Conservation (phyloP, 2,797 vertebrate species). For the Tamandua tetradactyla region DNA sequence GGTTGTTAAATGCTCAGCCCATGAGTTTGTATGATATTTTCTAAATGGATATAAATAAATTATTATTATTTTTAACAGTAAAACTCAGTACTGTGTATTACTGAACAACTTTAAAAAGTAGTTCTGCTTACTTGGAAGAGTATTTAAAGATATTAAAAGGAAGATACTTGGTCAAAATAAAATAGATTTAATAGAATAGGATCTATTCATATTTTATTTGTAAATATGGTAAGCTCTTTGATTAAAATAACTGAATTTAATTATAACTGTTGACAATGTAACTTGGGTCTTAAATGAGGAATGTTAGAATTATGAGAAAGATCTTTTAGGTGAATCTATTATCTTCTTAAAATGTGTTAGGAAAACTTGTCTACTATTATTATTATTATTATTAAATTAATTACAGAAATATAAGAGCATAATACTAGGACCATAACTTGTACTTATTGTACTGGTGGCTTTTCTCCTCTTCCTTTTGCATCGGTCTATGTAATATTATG, state of each 20-base stretch:
- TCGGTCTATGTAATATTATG: not conserved
- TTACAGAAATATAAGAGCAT: not conserved
- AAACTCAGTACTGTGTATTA: not conserved
- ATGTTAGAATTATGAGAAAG: not conserved
- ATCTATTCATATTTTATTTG: not conserved
- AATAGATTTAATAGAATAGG: not conserved
- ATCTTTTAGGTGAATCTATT: not conserved
- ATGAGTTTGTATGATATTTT: not conserved
- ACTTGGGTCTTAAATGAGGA: conserved; percentile 9
- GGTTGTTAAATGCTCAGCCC: not conserved
- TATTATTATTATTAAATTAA: conserved; percentile 1
- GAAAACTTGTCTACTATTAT: conserved; percentile 17
- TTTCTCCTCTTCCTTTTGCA: not conserved
- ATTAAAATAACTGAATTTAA: conserved; percentile 7
- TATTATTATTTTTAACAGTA: not conserved
- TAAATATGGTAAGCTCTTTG: not conserved
- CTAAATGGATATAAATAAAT: not conserved
- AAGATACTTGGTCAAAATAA: not conserved
- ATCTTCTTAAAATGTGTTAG: not conserved
- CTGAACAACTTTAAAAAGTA: conserved; percentile 22
- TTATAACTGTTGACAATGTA: not conserved
- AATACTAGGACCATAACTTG: not conserved
- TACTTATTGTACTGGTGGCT: not conserved
- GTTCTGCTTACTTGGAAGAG: not conserved
- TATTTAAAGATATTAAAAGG: not conserved